A percentile compares a stretch with the other conserved stretches of the same genome.
Conservation (phyloP, 64 coral and sea anemone genomes). For the Pocillopora damicornis region DNA sequence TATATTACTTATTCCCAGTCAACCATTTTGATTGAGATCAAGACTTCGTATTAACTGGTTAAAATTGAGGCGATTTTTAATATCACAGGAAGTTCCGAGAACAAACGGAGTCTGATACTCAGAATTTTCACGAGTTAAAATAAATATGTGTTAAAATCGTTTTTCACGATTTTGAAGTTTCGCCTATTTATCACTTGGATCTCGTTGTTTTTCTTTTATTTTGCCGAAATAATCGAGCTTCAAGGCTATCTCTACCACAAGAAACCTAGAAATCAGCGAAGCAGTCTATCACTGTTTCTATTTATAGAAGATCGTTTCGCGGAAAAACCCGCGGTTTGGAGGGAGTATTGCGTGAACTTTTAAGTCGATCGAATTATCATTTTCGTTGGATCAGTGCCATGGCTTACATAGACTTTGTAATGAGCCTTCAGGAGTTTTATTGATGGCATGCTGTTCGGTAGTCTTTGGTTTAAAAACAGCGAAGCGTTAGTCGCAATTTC, state of each 20-base stretch:
- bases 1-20: too few species aligned
- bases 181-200: background rate
- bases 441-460: background rate
- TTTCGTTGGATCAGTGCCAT: background rate
- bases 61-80: background rate
- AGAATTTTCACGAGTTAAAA: background rate
- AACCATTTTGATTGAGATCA: background rate
- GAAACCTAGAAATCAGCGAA: background rate
- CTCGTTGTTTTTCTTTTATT: background rate
- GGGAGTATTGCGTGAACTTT: background rate
- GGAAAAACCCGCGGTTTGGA: background rate
- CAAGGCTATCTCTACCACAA: background rate
- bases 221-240: background rate
- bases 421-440: background rate
- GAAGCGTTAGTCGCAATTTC: background rate
- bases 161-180: background rate
- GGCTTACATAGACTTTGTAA: background rate
- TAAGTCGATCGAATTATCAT: background rate
- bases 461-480: background rate
- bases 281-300: background rate
- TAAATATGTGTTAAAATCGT: background rate
- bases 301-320: background rate
- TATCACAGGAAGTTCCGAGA: too few species aligned
- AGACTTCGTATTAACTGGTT: background rate
- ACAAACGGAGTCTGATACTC: background rate